Base-by-base conservation (phyloP, 1,140 invertebrate species). In the Procambarus virginalis region DNA sequence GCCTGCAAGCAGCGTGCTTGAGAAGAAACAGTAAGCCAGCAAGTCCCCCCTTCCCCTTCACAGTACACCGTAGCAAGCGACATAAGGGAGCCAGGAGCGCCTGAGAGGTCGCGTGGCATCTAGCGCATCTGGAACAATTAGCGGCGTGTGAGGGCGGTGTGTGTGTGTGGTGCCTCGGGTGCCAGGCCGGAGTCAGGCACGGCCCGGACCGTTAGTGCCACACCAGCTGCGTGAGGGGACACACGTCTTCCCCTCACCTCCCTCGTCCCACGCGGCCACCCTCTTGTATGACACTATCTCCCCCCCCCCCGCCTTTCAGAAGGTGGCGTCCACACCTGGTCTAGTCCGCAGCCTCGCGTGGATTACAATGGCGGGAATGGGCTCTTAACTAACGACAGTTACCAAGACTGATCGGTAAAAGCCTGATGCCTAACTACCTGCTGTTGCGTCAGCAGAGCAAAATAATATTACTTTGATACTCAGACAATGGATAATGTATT, bases 191-290 rank as follows among this genome's bases (percentile, higher is more conserved):
- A n/a, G 22, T n/a, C 79, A 14, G 22, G 12, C 51, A 6, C 10
- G 49, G 22, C 2, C 79, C 49, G 20, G 76, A 34, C 2, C 34
- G 17, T 5, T 51, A 81, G 79, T 81, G 79, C 79, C 79, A 81
- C 79, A 81, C 51, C 22, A 60, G 79, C 79, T 51, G 79, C 79
- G 79, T 55, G 79, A 81, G 79, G 79, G 79, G 79, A 81, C 51
- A 22, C 79, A 81, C 79, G 51, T n/a, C 22, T 3, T 6, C 20
- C 22, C 51, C 55, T 58, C 9, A 22, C 14, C 79, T 81, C 79
- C 51, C 51, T 58, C 79, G 2, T 60, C 76, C 48, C 79, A 81
- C 79, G 79, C 79, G 79, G 79, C 79, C 79, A 45, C 8, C 68
- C n/a, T 34, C 68, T 73, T 45, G n/a, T n/a, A 73, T 34, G n/a